Percentiles rank a stretch among this genome's conserved stretches.
Evolutionary conservation across 2,113 vertebrate species (phyloP).

Genomic region (Oreotrochilus melanogaster): DNA sequence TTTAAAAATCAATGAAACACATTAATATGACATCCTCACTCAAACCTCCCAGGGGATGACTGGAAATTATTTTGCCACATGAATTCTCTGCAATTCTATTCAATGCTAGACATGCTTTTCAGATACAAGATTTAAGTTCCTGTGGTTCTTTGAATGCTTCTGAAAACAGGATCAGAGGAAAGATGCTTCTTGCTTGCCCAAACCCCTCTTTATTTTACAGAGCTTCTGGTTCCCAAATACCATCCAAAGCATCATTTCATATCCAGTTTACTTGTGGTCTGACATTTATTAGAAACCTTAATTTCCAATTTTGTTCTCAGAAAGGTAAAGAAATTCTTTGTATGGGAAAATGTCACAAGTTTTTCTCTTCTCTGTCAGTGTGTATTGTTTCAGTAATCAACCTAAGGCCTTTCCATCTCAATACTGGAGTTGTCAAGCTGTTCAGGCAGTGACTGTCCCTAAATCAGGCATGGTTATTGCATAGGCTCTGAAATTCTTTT

Average conservation of each 20-base stretch:
- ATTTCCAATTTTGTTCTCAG: not conserved
- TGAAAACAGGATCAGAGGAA: not conserved
- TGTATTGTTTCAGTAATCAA: not conserved
- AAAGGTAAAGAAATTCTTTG: not conserved
- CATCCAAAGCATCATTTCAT: not conserved
- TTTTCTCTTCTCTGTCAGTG: not conserved
- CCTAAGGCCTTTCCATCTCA: not conserved
- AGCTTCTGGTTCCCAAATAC: not conserved
- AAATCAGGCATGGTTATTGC: not conserved
- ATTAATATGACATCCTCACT: not conserved
- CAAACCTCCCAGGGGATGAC: not conserved
- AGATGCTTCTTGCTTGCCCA: not conserved
- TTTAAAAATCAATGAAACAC: not conserved
- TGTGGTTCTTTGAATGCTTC: not conserved
- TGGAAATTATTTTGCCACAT: not conserved
- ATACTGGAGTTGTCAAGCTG: not conserved
- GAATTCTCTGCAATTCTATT: not conserved
- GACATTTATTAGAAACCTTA: not conserved
- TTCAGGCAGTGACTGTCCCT: not conserved
- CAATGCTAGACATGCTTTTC: not conserved
- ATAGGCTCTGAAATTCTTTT: not conserved
- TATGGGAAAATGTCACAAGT: not conserved
- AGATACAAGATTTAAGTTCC: not conserved
- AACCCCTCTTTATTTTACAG: not conserved
- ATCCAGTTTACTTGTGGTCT: not conserved